Conservation (phyloP, 2,113 vertebrate genomes). For the Agelaius phoeniceus region DNA sequence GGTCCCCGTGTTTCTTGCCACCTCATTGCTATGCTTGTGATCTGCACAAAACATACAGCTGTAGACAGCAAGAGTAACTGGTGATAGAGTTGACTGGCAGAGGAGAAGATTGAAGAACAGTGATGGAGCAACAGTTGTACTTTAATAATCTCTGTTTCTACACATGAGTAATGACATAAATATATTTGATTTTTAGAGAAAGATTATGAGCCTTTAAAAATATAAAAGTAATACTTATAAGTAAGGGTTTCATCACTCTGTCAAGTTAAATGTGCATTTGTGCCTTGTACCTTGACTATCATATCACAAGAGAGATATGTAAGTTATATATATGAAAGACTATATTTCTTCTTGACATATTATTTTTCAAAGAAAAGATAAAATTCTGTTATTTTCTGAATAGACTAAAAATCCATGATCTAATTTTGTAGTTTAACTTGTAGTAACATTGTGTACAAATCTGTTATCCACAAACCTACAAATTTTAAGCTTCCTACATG, state of each 20-base stretch:
- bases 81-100: neutral
- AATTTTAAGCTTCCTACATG: neutral
- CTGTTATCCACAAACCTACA: neutral
- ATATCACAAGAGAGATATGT: neutral
- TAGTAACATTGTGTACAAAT: neutral
- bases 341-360: neutral
- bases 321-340: neutral
- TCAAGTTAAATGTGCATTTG: neutral
- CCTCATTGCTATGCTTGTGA: neutral
- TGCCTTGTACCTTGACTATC: neutral
- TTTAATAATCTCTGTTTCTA: neutral
- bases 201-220: neutral
- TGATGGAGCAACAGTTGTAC: neutral
- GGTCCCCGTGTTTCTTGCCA: constrained; percentile 14
- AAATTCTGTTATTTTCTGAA: neutral
- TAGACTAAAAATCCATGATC: neutral
- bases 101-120: neutral
- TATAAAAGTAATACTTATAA: neutral
- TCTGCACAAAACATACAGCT: neutral
- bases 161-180: neutral
- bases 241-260: neutral
- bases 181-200: neutral
- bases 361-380: neutral
- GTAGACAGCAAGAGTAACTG: neutral
- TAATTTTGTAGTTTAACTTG: neutral